phyloP scores from a whole-genome alignment of 1,140 invertebrate species.

The Listronotus bonariensis region DNA sequence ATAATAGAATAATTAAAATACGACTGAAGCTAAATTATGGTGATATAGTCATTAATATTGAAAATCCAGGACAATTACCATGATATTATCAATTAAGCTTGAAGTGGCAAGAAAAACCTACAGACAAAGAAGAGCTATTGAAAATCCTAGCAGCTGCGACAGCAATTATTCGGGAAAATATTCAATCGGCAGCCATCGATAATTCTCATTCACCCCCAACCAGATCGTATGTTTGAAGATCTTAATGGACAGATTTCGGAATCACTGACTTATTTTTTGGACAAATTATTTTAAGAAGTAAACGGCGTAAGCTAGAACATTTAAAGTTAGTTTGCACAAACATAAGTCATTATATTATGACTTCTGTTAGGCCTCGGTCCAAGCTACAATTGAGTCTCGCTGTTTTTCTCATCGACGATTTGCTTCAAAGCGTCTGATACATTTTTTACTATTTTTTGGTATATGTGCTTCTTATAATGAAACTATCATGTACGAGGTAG shows the following conservation, averaged over 20 bases:
- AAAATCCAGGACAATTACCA: constrained; percentile 29
- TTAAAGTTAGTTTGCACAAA: constrained; percentile 51
- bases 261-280: constrained; percentile 41
- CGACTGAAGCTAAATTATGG: constrained; percentile 14
- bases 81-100: constrained; percentile 28
- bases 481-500: constrained; percentile 48
- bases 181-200: constrained; percentile 44
- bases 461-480: constrained; percentile 53
- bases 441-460: constrained; percentile 45
- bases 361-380: constrained; percentile 14
- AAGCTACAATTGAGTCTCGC: constrained; percentile 48
- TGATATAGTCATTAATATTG: constrained; percentile 24
- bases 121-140: constrained; percentile 40
- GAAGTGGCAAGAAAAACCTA: constrained; percentile 36
- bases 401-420: constrained; percentile 50
- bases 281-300: constrained; percentile 44
- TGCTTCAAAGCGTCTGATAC: constrained; percentile 47
- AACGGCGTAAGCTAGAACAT: constrained; percentile 46
- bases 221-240: constrained; percentile 48
- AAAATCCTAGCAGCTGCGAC: constrained; percentile 35
- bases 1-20: constrained; percentile 24
- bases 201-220: constrained; percentile 46
- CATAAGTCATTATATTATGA: constrained; percentile 9
- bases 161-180: constrained; percentile 28
- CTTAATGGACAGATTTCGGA: constrained; percentile 47